Base-by-base conservation (phyloP, 1,140 invertebrate genomes). In the Steinernema feltiae region DNA sequence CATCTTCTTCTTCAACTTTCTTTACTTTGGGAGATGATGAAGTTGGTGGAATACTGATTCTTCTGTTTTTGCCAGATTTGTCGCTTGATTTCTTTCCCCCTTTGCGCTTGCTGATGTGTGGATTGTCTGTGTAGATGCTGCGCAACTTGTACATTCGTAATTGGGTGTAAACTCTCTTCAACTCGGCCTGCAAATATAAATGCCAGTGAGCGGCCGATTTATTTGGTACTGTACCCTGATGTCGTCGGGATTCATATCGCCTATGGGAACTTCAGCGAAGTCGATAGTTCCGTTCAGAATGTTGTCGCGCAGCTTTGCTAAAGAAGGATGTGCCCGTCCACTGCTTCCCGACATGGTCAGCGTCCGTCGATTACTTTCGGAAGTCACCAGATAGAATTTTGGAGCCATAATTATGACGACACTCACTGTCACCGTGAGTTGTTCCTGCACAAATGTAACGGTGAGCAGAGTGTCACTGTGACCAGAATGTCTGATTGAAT, bases 11-110 rank as follows among this genome's bases (percentile, higher is more conserved):
- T 41, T 78, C 74, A 18, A 69, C 30, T 72, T 72, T 77, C 63
- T 72, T 73, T 18, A 79, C 73, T 69, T 86, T 86, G 2, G 85
- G 81, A 27, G 83, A 82, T 24, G 78, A 76, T 7, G 75, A 79
- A 17, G 76, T 73, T 32, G 82, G 80, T 15, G 82, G 83, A 48
- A 82, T 83, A 30, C 74, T 81, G 29, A 82, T 83, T 41, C 83
- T 75, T 15, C 82, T 71, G 30, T 78, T 80, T 41, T 80, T 95
- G 92, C 80, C 73, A 92, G 93, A 88, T 83, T 94, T 90, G 87
- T 95, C 93, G 18, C 92, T 93, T 76, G 92, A 91, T 88, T 95
- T 96, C 73, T 93, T 89, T n/a, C 94, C 94, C 2, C 94, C 93
- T 74, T 93, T 89, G 73, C 93, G 89, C 88, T 95, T 95, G 73